Percentiles rank a stretch among this genome's conserved stretches.
phyloP scores from a whole-genome alignment of 2,888 invertebrate genomes.

The Yponomeuta plumbellus region DNA sequence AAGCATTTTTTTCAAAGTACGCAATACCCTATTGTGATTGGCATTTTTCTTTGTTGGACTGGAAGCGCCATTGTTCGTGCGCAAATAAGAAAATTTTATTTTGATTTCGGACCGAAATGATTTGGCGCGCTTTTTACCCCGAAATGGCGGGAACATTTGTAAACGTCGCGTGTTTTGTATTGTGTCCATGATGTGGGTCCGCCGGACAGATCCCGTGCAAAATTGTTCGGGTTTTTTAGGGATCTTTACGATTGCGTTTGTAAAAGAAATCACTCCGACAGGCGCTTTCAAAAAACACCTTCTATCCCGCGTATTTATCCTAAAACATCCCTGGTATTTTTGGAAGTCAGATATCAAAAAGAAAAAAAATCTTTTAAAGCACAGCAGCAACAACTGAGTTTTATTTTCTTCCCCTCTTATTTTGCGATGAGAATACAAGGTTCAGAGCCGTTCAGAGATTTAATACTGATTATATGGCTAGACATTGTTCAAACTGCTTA shows the following conservation, averaged over 20 bases:
- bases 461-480: slow-evolving; percentile 21
- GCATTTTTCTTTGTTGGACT: not conserved
- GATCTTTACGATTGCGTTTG: slow-evolving; percentile 54
- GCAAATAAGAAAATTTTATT: slow-evolving; percentile 38
- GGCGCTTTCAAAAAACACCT: slow-evolving; percentile 25
- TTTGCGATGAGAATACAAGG: slow-evolving; percentile 16
- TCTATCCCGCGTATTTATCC: not conserved
- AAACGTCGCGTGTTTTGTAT: slow-evolving; percentile 37
- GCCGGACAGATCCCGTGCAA: slow-evolving; percentile 43
- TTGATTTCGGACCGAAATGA: slow-evolving; percentile 51
- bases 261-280: slow-evolving; percentile 63
- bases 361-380: not conserved
- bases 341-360: not conserved
- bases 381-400: not conserved
- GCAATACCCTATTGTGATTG: not conserved
- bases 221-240: slow-evolving; percentile 60
- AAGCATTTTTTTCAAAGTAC: not conserved
- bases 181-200: slow-evolving; percentile 64
- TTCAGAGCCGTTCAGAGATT: slow-evolving; percentile 18
- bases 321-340: not conserved
- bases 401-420: slow-evolving; percentile 15
- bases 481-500: slow-evolving; percentile 38
- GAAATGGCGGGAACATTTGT: slow-evolving; percentile 49
- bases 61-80: slow-evolving; percentile 9
- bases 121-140: slow-evolving; percentile 45